These are phyloP conservation scores for Poeciliopsis prolifica DNA, from an alignment of 2,113 vertebrate genomes.

Conservation along the genomic window DNA sequence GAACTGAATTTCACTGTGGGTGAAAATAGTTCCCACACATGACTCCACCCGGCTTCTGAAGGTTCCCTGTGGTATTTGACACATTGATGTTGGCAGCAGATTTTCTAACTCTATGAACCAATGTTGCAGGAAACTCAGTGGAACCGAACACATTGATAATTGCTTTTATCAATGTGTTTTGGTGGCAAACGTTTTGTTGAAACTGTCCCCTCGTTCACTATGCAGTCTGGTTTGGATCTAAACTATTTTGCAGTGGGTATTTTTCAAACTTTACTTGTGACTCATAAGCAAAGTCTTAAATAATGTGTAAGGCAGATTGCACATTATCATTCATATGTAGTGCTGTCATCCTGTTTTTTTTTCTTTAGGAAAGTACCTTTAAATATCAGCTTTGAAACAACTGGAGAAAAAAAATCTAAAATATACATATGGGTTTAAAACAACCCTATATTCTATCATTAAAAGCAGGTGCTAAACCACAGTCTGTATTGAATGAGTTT, in stretches of 20 bases:
- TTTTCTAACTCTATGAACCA: background rate
- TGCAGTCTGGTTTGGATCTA: background rate
- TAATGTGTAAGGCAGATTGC: no score
- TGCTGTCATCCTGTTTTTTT: no score
- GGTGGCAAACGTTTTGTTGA: background rate
- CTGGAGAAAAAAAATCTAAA: no score
- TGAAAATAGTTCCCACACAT: background rate
- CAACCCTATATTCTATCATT: no score
- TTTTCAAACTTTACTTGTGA: background rate
- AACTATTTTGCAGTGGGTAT: background rate
- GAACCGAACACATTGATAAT: background rate
- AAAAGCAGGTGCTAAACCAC: no score
- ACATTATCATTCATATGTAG: no score
- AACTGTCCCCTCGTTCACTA: background rate
- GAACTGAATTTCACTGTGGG: background rate
- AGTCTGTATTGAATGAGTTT: no score
- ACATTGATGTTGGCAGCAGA: slow-evolving; percentile 8
- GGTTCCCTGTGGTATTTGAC: background rate
- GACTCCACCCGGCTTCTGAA: background rate
- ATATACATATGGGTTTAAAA: no score
- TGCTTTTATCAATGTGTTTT: background rate
- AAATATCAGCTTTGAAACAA: no score
- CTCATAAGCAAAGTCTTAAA: no score
- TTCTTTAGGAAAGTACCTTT: no score
- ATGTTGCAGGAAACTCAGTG: background rate